Conservation (phyloP, 2,888 invertebrate species). For the Philopedon plagiatum region DNA sequence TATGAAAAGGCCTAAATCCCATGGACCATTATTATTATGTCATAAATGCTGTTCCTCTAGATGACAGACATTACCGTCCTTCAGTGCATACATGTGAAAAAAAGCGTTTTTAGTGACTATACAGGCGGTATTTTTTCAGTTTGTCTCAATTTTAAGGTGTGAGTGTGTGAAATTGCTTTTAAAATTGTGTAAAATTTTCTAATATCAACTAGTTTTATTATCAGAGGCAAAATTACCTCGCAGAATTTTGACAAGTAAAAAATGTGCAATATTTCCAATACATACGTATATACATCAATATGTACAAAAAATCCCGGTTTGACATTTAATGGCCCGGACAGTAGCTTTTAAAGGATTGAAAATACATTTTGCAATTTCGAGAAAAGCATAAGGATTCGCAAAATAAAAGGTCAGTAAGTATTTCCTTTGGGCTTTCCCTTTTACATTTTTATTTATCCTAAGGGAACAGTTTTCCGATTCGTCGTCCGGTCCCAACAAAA, state of each 20-base stretch:
- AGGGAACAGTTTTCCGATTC: slow-evolving; percentile 57
- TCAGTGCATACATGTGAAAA: slow-evolving; percentile 23
- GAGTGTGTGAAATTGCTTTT: background rate
- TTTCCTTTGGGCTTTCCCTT: slow-evolving; percentile 52
- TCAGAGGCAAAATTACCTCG: too few species aligned
- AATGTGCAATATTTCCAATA: too few species aligned
- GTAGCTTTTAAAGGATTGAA: slow-evolving; percentile 52
- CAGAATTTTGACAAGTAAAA: too few species aligned
- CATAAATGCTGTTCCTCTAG: slow-evolving; percentile 46
- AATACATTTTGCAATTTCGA: slow-evolving; percentile 47
- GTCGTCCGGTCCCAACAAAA: slow-evolving; percentile 54
- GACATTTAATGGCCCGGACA: slow-evolving; percentile 50
- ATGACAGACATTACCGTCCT: slow-evolving; percentile 43
- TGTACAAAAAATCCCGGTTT: slow-evolving; percentile 31
- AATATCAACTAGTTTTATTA: too few species aligned
- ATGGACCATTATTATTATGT: slow-evolving; percentile 46
- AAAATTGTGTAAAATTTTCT: too few species aligned
- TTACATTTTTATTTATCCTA: slow-evolving; percentile 61
- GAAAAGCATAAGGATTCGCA: slow-evolving; percentile 33
- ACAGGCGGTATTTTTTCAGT: slow-evolving; percentile 1
- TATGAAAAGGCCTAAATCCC: slow-evolving; percentile 46
- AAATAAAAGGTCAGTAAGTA: slow-evolving; percentile 52
- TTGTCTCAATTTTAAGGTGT: background rate
- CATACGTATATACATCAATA: slow-evolving; percentile 24
- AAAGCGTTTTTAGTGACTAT: background rate